phyloP scores from a whole-genome alignment of 1,140 invertebrate species.

The Drosophila sproati region DNA sequence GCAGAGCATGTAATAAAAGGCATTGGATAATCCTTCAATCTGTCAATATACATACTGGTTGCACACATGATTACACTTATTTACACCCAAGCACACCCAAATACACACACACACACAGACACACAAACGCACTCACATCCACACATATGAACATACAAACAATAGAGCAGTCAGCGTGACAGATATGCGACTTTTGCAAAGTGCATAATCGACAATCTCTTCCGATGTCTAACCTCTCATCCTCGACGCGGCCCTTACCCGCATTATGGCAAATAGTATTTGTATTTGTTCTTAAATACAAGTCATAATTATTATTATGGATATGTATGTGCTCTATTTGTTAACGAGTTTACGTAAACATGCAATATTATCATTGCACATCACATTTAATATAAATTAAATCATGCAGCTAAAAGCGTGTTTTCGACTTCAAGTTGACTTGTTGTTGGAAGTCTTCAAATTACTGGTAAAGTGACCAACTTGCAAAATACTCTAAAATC shows the following conservation, averaged over 20 bases:
- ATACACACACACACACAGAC: slow-evolving; percentile 40
- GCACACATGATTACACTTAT: slow-evolving; percentile 48
- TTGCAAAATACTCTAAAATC: slow-evolving; percentile 58
- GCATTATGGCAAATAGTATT: slow-evolving; percentile 38
- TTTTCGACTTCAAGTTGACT: slow-evolving; percentile 32
- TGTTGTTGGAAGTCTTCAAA: slow-evolving; percentile 36
- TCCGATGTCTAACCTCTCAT: not conserved
- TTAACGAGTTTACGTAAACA: slow-evolving; percentile 44
- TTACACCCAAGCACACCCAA: slow-evolving; percentile 14
- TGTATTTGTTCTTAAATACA: slow-evolving; percentile 67
- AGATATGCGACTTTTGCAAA: slow-evolving; percentile 27
- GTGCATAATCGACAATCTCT: slow-evolving; percentile 53
- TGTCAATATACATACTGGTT: slow-evolving; percentile 70
- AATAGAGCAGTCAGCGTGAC: slow-evolving; percentile 5
- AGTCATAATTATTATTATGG: slow-evolving; percentile 71
- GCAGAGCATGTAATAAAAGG: slow-evolving; percentile 62
- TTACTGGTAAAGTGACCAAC: slow-evolving; percentile 62
- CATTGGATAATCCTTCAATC: slow-evolving; percentile 80
- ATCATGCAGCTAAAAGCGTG: slow-evolving; percentile 2
- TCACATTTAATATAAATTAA: slow-evolving; percentile 62
- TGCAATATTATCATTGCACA: slow-evolving; percentile 63
- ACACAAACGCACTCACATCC: slow-evolving; percentile 25
- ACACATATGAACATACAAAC: slow-evolving; percentile 3
- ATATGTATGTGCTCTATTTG: slow-evolving; percentile 11
- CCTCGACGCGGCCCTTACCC: not conserved